These are phyloP conservation scores for Zaprionus bogoriensis DNA, from an alignment of 2,888 invertebrate species.

Conservation along the genomic window DNA sequence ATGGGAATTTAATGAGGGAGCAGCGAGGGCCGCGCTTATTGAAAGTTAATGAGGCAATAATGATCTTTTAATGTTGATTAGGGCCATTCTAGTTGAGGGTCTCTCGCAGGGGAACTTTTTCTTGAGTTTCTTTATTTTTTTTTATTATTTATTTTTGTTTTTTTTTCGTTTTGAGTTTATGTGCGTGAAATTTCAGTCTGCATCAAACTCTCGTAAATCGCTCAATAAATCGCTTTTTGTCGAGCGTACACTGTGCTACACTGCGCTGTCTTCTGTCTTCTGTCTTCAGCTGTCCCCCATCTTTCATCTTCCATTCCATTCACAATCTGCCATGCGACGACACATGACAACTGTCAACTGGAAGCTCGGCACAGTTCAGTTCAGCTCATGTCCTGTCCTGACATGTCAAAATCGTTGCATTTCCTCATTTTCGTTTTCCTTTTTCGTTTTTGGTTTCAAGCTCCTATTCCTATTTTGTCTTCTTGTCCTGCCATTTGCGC, in stretches of 20 bases:
- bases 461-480: neutral
- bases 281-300: no score
- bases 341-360: conserved; percentile 6
- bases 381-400: conserved; percentile 3
- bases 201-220: no score
- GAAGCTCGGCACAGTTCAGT: neutral
- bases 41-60: neutral
- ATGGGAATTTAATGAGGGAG: neutral
- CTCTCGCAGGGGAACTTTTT: no score
- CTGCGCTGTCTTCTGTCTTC: neutral
- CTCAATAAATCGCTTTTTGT: no score
- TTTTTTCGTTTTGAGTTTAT: neutral
- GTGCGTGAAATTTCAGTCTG: no score
- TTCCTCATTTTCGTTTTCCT: conserved; percentile 2
- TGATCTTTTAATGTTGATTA: neutral
- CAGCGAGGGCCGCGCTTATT: neutral
- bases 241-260: neutral
- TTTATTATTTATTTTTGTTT: neutral
- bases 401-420: conserved; percentile 3
- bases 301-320: no score
- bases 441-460: neutral
- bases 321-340: neutral
- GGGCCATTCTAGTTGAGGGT: no score
- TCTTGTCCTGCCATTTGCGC: neutral
- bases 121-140: no score